A percentile compares a stretch with the other conserved stretches of the same genome.
These are phyloP conservation scores for Eclectus roratus DNA, from an alignment of 2,113 vertebrate species.

Conservation along the genomic window DNA sequence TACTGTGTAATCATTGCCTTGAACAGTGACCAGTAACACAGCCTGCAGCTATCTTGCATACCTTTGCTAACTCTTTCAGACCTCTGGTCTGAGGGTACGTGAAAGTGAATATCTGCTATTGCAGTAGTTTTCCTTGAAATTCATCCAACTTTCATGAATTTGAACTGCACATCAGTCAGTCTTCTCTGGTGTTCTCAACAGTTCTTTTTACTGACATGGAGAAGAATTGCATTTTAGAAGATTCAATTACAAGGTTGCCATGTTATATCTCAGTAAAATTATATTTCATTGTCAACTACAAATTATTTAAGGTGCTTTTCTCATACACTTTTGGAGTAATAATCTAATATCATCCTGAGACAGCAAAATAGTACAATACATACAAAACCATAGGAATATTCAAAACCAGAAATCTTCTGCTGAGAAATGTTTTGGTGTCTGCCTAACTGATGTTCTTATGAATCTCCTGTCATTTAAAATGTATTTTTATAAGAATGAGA, in stretches of 20 bases:
- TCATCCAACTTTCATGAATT: neutral
- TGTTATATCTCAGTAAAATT: neutral
- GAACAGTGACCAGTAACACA: neutral
- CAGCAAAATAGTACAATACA: neutral
- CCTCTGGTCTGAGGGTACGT: accelerated
- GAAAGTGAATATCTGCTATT: neutral
- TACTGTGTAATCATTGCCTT: neutral
- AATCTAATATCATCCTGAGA: neutral
- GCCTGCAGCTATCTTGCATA: neutral
- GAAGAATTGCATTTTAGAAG: neutral
- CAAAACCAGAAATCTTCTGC: neutral
- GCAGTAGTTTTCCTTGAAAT: neutral
- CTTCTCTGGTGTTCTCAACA: neutral
- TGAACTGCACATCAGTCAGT: neutral
- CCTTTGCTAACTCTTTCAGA: neutral
- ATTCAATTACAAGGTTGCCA: neutral
- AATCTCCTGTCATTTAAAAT: neutral
- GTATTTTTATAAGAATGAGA: neutral
- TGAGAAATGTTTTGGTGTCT: neutral
- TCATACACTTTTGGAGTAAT: neutral
- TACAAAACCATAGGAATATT: neutral
- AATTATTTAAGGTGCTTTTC: neutral
- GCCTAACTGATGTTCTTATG: neutral
- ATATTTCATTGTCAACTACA: neutral
- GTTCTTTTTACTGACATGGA: neutral